These are phyloP conservation scores for Macaria notata DNA, from an alignment of 2,888 invertebrate species.

Conservation along the genomic window DNA sequence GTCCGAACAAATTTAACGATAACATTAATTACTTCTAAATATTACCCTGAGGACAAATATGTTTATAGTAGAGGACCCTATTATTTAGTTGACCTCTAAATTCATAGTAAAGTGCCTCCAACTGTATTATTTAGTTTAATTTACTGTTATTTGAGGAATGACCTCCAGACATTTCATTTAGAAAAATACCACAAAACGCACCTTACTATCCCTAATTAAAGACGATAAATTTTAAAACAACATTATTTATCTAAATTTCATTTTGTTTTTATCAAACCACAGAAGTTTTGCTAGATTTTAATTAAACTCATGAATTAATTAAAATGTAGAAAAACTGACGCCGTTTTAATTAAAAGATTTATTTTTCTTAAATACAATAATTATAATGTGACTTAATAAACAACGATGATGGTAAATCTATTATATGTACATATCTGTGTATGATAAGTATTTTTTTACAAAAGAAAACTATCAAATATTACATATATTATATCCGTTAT, in stretches of 20 bases:
- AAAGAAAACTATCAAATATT: no score
- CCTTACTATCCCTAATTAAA: constrained; percentile 6
- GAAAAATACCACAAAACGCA: background rate
- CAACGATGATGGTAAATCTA: no score
- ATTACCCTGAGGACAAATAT: constrained; percentile 12
- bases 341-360: no score
- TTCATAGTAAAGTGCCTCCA: background rate
- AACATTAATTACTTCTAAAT: constrained; percentile 2
- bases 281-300: background rate
- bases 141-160: constrained; percentile 4
- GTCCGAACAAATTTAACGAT: background rate
- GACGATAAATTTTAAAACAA: constrained; percentile 10
- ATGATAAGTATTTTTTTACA: no score
- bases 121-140: background rate
- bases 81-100: background rate
- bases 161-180: constrained; percentile 15
- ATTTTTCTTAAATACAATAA: no score
- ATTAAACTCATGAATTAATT: background rate
- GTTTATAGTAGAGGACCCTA: background rate
- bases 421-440: no score
- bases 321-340: background rate
- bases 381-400: no score
- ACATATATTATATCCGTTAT: no score
- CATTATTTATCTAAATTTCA: constrained; percentile 2
- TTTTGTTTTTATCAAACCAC: background rate